Evolutionary conservation across 2,113 vertebrate species (phyloP).

Genomic region (Etia nguti): DNA sequence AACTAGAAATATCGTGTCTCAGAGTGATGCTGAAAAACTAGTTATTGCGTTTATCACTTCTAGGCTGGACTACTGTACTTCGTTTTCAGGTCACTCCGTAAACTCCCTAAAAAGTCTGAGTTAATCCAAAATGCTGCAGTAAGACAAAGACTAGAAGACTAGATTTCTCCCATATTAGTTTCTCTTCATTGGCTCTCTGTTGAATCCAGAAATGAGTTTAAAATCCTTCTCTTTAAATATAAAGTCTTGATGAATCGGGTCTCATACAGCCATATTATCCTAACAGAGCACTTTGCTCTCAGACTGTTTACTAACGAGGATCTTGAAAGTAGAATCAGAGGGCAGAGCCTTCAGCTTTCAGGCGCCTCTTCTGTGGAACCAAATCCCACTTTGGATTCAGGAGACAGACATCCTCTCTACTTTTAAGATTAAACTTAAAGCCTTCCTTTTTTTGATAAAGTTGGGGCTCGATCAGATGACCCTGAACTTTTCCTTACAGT

Average conservation of each 20-base stretch:
- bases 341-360: not conserved
- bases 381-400: not conserved
- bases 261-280: not conserved
- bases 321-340: not conserved
- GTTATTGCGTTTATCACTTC: not conserved
- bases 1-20: too few species aligned
- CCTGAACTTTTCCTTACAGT: not conserved
- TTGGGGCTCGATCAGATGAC: accelerated
- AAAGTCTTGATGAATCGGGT: not conserved
- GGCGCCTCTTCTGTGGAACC: not conserved
- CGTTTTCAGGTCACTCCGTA: not conserved
- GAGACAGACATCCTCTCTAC: not conserved
- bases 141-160: not conserved
- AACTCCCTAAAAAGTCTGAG: not conserved
- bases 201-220: not conserved
- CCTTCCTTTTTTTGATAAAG: not conserved
- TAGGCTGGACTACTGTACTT: not conserved
- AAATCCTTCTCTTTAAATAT: not conserved
- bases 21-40: not conserved
- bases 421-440: not conserved
- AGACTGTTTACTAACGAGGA: not conserved
- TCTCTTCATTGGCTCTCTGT: not conserved
- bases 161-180: not conserved
- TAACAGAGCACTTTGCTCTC: not conserved
- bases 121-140: not conserved